Evolutionary conservation across 2,797 vertebrate genomes (phyloP).

Genomic region (Synanceia verrucosa): DNA sequence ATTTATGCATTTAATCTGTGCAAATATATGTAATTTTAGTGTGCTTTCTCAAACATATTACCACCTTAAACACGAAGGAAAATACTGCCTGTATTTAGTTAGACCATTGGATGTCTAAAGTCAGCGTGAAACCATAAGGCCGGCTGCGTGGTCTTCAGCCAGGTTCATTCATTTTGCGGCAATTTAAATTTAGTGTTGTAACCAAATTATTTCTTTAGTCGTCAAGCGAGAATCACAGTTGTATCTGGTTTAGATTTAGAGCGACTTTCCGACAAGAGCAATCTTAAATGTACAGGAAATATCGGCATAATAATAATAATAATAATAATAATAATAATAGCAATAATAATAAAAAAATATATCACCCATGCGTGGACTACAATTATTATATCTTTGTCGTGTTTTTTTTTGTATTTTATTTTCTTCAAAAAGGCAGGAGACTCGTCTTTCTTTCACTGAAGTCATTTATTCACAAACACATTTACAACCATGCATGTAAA

Average conservation of each 20-base stretch:
- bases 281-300: not conserved
- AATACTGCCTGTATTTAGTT: not conserved
- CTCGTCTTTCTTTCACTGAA: constrained; percentile 57
- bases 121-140: not conserved
- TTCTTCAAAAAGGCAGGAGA: constrained; percentile 1
- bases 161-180: not conserved
- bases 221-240: not conserved
- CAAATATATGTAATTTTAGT: not conserved
- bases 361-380: not conserved
- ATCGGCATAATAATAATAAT: not conserved
- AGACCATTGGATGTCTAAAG: not conserved
- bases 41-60: not conserved
- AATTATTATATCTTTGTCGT: not conserved
- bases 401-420: not conserved
- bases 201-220: not conserved
- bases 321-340: not conserved
- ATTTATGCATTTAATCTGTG: not conserved
- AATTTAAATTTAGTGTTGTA: not conserved
- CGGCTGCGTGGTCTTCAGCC: not conserved
- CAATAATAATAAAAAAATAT: not conserved
- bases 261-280: not conserved
- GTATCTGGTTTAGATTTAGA: not conserved
- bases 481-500: constrained; percentile 74
- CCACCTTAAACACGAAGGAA: not conserved
- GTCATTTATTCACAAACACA: constrained; percentile 81